Conservation (phyloP, 2,888 invertebrate genomes). For the Stenchaetothrips biformis region DNA sequence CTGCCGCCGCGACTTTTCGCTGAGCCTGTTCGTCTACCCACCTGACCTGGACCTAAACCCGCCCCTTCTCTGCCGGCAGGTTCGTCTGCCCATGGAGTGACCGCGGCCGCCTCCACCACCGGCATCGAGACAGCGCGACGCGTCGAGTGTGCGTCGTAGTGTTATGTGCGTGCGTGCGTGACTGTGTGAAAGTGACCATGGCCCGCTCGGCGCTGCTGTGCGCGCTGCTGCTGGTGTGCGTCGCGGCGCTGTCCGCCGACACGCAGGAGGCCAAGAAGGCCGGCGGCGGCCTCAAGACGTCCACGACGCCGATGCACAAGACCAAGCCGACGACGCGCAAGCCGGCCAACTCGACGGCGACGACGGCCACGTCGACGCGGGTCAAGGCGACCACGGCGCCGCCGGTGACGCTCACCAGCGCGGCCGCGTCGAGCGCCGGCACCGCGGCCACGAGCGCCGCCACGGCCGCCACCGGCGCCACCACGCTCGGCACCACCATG, state of each 20-base stretch:
- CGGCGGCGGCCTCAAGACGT: neutral
- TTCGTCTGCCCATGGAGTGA: neutral
- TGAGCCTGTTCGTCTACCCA: no score
- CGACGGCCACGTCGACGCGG: conserved; percentile 37
- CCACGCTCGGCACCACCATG: conserved; percentile 46
- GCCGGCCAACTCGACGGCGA: conserved; percentile 45
- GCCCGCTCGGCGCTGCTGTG: neutral
- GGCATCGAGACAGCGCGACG: neutral
- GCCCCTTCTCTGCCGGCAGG: neutral
- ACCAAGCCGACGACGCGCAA: conserved; percentile 20
- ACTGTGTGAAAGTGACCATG: neutral
- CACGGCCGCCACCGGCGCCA: conserved; percentile 32
- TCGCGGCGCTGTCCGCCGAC: neutral
- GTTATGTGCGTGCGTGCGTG: neutral
- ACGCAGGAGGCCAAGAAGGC: conserved; percentile 6
- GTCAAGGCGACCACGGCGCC: neutral
- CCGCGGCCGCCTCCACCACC: neutral
- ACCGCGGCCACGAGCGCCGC: conserved; percentile 34
- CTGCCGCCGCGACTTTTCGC: no score
- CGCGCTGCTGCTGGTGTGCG: conserved; percentile 5
- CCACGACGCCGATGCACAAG: conserved; percentile 3
- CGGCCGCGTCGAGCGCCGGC: conserved; percentile 30
- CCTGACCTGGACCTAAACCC: no score
- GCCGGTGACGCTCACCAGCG: neutral
- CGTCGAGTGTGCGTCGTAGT: neutral